Base-by-base conservation (phyloP, 35 echinoderm and acorn worm genomes). In the Anneissia japonica region DNA sequence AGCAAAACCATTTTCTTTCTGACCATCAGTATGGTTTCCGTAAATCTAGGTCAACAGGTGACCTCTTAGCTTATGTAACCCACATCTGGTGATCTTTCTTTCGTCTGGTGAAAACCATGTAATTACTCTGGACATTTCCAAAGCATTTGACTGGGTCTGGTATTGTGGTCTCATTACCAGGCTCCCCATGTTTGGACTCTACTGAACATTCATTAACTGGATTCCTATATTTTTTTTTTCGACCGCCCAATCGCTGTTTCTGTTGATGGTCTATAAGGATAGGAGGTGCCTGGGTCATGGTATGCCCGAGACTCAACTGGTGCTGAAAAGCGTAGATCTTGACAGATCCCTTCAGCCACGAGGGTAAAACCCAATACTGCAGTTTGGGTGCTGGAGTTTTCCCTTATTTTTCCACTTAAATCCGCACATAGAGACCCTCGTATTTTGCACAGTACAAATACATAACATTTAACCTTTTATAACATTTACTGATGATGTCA, bases 11-110 rank as follows among this genome's bases (percentile, higher is more conserved):
- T 81, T 38, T 81, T 40, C 32, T 81, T 12, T 13, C 9, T 38
- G 79, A 81, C 32, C 79, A 38, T 31, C 79, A 81, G 36, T 81
- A 81, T 81, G 79, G 79, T 10, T 81, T 81, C 79, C 79, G 79
- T 9, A 7, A 81, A 17, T 33, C 9, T 14, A 7, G 79, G 5
- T 81, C 79, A 9, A 81, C 79, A 19, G 79, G 79, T 9, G 79
- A 81, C 35, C 79, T 81, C 26, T 38, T 81, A 10, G 32, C 79
- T 81, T 81, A 13, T 38, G 19, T 81, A 9, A 81, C 79, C 35
- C 17, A 81, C 11, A 5, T 7, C 6, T 81, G 79, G 79, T 35
- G 6, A 12, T 38, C 32, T 37, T 81, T 33, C 16, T 19, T 26
- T 10, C 6, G 36, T 81, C 41, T 31, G 79, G 79, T 38, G 79